A percentile compares a stretch with the other conserved stretches of the same genome.
These are phyloP conservation scores for Leuctra nigra DNA, from an alignment of 2,888 invertebrate genomes.

Conservation along the genomic window DNA sequence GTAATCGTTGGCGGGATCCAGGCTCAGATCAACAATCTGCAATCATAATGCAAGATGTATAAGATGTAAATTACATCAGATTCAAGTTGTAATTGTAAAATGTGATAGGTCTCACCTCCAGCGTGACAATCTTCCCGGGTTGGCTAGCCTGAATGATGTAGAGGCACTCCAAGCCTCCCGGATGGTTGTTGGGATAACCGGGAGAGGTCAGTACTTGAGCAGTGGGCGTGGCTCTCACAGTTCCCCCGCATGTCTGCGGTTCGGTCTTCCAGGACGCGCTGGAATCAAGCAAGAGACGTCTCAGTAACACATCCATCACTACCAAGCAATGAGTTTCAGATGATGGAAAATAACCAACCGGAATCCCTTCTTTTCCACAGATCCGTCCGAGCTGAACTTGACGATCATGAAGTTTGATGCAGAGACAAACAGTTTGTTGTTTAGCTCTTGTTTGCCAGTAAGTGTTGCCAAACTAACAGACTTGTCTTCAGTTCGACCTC, in stretches of 20 bases:
- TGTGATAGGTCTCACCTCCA: slow-evolving; percentile 73
- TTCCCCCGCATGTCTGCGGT: slow-evolving; percentile 87
- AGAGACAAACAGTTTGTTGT: slow-evolving; percentile 79
- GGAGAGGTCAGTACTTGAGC: slow-evolving; percentile 86
- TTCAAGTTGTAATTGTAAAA: no score
- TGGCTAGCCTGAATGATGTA: slow-evolving; percentile 82
- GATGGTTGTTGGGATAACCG: slow-evolving; percentile 87
- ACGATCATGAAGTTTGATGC: slow-evolving; percentile 98
- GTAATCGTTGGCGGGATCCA: slow-evolving; percentile 76
- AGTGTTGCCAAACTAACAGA: slow-evolving; percentile 86
- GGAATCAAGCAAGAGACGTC: no score
- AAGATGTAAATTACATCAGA: no score
- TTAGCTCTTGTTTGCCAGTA: slow-evolving; percentile 84
- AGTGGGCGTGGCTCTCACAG: slow-evolving; percentile 77
- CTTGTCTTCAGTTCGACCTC: slow-evolving; percentile 90
- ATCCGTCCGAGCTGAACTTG: slow-evolving; percentile 92
- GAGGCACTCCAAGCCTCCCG: slow-evolving; percentile 92
- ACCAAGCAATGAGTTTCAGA: no score
- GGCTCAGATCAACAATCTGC: slow-evolving; percentile 73
- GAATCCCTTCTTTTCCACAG: slow-evolving; percentile 90
- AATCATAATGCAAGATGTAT: no score
- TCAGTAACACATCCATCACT: neutral
- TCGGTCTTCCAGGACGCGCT: slow-evolving; percentile 91
- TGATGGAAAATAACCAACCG: no score
- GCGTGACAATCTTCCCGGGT: slow-evolving; percentile 82